Evolutionary conservation across 2,888 invertebrate species (phyloP), one percentile per base, ranked within the genome.

Genomic region (Caprella mutica): DNA sequence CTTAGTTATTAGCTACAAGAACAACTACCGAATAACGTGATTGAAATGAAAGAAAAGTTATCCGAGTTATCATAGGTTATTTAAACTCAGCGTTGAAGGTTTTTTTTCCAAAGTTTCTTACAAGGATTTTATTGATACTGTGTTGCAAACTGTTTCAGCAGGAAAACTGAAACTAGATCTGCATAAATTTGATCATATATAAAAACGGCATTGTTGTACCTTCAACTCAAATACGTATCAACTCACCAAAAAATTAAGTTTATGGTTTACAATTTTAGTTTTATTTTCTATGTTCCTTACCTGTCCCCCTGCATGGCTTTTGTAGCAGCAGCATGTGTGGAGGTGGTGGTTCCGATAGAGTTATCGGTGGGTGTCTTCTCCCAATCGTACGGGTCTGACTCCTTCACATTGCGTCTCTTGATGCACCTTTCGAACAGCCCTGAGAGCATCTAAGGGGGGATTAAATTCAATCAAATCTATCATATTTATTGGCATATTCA

Each of bases 371-470:
- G 67, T 29, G 68, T 68, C 68, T 73, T 91, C 77, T 96, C 96
- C 94, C 96, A 96, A 72, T 96, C 96, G 71, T 85, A 96, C 1
- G 90, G 89, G 75, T 96, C 96, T 0, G 82, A 78, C 65, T 91
- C 86, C 67, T 65, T 82, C 9, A 96, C 89, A 24, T 90, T 90
- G 17, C 93, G 80, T 1, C 93, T 78, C 72, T 91, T 89, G 84
- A 94, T 92, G 75, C 94, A 93, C 26, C 92, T 77, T 73, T 92
- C 92, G 68, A 92, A 84, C 55, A 92, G 74, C 5, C 86, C 81
- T 51, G 84, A 83, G 68, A 97, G 77, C 85, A 93, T 87, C 64
- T 64, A 53, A 21, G 26, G 40, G 17, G 21, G 74, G 81, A 66
- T 2, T 70, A 69, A 43, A 59, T 50, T n/a, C 5, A 14, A 73